Base-by-base conservation (phyloP, 2,113 vertebrate genomes). In the Oryzias woworae region DNA sequence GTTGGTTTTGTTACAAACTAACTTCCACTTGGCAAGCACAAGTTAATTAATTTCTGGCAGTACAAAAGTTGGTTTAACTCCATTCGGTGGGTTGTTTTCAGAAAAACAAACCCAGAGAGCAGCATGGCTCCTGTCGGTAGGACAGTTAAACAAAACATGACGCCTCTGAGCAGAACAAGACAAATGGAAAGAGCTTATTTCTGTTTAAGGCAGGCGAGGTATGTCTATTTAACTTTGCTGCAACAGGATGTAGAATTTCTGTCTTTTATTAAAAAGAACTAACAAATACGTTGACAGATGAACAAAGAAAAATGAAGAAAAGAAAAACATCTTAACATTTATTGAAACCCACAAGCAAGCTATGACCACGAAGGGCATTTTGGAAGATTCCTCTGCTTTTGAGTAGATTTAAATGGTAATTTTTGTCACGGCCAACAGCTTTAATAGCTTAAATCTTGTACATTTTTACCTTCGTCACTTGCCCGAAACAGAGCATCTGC, bases 21-120 rank as follows among this genome's bases (percentile, higher is more conserved):
- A 36, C 31, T 36, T 43, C 58, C 18, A 31, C 15, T n/a, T 15
- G 31, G 57, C 36, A 42, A 31, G n/a, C 10, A 8, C 4, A 54
- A 42, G 17, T 46, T 23, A 55, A 71, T 59, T 49, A 50, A 51
- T 62, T 66, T 26, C 31, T 51, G 46, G 20, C 43, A 64, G 46
- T 52, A 56, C 50, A 53, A 43, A 59, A 57, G 58, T 60, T 57
- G 17, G 8, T 62, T 31, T 65, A 41, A 7, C 8, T 64, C 42
- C 67, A 73, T 71, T 80, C 61, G 55, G 45, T 44, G 18, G 15
- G 4, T 26, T 51, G 18, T 55, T 73, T 69, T 58, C 26, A 16
- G 10, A 58, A 36, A 51, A 47, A 42, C 26, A 41, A 31, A 45
- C 49, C 15, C 43, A 53, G 12, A 45, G 54, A 71, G 44, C 46